Evolutionary conservation across 2,113 vertebrate genomes (phyloP), one percentile per base, ranked within the genome.

Genomic region (Pungitius pungitius): DNA sequence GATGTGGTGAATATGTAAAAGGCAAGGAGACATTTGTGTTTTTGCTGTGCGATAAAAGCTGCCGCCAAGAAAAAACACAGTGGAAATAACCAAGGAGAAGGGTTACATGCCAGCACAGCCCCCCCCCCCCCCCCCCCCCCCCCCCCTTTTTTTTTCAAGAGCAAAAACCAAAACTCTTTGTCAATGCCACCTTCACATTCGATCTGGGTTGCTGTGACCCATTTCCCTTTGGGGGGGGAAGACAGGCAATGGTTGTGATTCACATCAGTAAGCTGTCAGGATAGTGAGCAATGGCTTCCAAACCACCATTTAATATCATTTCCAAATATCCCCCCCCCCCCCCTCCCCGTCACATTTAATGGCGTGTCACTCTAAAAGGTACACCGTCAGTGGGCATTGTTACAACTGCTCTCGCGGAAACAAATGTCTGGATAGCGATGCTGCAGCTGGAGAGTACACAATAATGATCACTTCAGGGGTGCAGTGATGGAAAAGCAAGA

Each of bases 181-280:
- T 86, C 89, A 90, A 60, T 78, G 84, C 73, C 87, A 84, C 39
- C 35, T 77, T 64, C 57, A 59, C 61, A 77, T 74, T 75, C 72
- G 59, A 61, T 77, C 27, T 5, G 26, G 5, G 71, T 42, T 70
- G 33, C 30, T 55, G 37, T 18, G 24, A 78, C 20, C 39, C 79
- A 77, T 56, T 57, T 87, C 84, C 68, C 81, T 57, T 35, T 35
- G 6, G 15, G 64, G 63, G 82, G 71, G 30, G 5, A 18, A 59
- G 78, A 81, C 84, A 81, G 79, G 85, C 85, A 87, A 87, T 83
- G 80, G 70, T 81, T 85, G 81, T 69, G 82, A 87, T 90, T 89
- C 86, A 79, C 85, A 93, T 91, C 89, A 86, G 81, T 90, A 76
- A 88, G 69, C 79, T 92, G 91, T 89, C 90, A 89, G 78, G 82